phyloP scores from a whole-genome alignment of 2,797 vertebrate genomes.

The Glossophaga mutica region DNA sequence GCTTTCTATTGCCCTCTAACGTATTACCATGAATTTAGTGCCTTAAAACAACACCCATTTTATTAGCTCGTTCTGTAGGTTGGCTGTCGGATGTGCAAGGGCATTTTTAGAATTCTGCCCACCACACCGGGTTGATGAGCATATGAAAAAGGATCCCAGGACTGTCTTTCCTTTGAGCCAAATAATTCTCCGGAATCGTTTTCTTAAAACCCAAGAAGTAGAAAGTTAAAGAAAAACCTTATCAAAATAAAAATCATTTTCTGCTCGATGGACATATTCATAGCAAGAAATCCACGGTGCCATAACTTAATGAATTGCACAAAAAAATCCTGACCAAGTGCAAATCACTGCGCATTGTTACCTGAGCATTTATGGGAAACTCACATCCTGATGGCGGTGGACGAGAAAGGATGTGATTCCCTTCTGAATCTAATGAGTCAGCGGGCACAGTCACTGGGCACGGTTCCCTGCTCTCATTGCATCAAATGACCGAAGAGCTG shows the following conservation, averaged over 20 bases:
- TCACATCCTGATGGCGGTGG: not conserved
- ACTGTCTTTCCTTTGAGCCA: not conserved
- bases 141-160: not conserved
- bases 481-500: not conserved
- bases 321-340: not conserved
- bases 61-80: not conserved
- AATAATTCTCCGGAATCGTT: not conserved
- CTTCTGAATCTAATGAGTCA: constrained; percentile 26
- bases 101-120: not conserved
- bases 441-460: not conserved
- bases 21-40: not conserved
- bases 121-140: not conserved
- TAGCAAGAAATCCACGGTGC: not conserved
- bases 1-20: not conserved
- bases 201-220: constrained; percentile 19
- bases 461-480: constrained; percentile 7
- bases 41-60: not conserved
- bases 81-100: not conserved
- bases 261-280: not conserved
- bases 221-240: not conserved
- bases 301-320: not conserved
- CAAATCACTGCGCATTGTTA: constrained; percentile 8
- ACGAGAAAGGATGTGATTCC: not conserved
- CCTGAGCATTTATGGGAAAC: not conserved
- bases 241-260: constrained; percentile 22